Evolutionary conservation across 2,797 vertebrate species (phyloP), one percentile per base, ranked within the genome.

Genomic region (Acipenser oxyrinchus): DNA sequence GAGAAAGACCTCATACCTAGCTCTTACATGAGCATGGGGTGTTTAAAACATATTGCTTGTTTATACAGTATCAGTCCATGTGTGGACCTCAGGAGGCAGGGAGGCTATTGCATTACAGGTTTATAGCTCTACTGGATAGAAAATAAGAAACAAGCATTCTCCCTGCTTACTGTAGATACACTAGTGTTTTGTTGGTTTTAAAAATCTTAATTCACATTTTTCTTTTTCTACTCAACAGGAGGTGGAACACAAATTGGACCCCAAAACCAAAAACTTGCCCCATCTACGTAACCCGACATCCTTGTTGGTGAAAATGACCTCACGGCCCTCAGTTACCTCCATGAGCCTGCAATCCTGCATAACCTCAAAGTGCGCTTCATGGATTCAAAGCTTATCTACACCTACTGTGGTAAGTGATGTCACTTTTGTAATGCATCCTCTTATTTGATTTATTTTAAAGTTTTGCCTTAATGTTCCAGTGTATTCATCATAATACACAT

Each of bases 281-380:
- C 94, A 94, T 68, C 76, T 99, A 75, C 86, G 97, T 69, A 99
- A 99, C 83, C 97, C 97, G 97, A 99, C 84, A 98, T 99, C 76
- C 90, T 99, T 68, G 97, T 99, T 49, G 97, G 97, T 5, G 97
- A 99, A 78, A 99, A 99, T 78, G 97, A 99, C 86, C 93, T 99
- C 77, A 99, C 97, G 0, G 96, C 97, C 0, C 95, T 99, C 74
- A 99, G 97, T 73, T 99, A 99, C 76, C 94, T 99, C 64, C 97
- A 99, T 0, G 97, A 99, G 78, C 97, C 97, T 0, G 96, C 97
- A 0, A 92, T 99, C 68, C 84, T 99, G 7, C 96, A 99, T 79
- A 99, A 99, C 83, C 94, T 99, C 75, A 93, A 92, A 90, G 95
- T 99, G 55, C 95, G 97, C 73, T 99, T 99, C 74, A 94, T 93